These are phyloP conservation scores for Harpegnathos saltator DNA, from an alignment of 1,140 invertebrate genomes.

Conservation along the genomic window DNA sequence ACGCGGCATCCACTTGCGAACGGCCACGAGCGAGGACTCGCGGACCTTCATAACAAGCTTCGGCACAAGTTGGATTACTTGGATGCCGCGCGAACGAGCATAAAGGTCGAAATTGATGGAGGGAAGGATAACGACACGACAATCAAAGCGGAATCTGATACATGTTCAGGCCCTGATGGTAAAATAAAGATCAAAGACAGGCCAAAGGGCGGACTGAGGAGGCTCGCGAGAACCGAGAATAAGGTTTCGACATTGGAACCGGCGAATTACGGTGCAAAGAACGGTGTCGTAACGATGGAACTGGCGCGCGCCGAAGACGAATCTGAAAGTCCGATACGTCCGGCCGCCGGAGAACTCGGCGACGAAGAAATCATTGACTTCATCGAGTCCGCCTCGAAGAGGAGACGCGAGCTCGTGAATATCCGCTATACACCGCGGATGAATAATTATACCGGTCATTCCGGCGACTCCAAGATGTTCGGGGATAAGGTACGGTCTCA, in stretches of 20 bases:
- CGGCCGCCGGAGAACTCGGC: background rate
- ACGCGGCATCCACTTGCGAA: background rate
- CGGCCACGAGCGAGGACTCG: constrained; percentile 9
- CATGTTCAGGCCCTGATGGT: background rate
- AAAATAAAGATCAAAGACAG: constrained; percentile 43
- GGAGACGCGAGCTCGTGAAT: constrained; percentile 24
- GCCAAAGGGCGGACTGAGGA: constrained; percentile 47
- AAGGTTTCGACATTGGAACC: constrained; percentile 63
- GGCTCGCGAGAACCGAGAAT: constrained; percentile 32
- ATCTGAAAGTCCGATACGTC: background rate
- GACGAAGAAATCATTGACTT: background rate
- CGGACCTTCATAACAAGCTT: constrained; percentile 13
- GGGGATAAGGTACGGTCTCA: background rate
- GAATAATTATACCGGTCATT: constrained; percentile 3
- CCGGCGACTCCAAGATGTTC: background rate
- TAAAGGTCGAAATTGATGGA: constrained; percentile 35
- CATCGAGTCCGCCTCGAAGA: background rate
- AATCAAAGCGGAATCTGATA: constrained; percentile 53
- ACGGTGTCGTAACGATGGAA: constrained; percentile 30
- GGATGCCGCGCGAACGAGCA: constrained; percentile 5
- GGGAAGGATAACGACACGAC: background rate
- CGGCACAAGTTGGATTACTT: background rate
- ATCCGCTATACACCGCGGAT: constrained; percentile 29
- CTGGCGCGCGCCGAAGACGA: constrained; percentile 5
- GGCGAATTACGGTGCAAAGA: constrained; percentile 45